phyloP scores from a whole-genome alignment of 1,140 invertebrate genomes.

The Popillia japonica region DNA sequence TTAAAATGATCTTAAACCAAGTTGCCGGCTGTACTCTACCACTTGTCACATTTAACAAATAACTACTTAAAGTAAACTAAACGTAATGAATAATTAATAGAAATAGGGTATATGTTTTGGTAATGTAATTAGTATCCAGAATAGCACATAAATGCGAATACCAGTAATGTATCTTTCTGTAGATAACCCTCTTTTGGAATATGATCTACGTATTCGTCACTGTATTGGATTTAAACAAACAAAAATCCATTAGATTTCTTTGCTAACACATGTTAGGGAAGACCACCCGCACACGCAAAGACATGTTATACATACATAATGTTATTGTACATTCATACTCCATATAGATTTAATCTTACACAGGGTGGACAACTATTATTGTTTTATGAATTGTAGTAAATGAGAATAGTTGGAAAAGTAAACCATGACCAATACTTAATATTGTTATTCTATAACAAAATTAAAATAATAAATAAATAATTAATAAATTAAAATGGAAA shows the following conservation, averaged over 20 bases:
- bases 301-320: conserved; percentile 2
- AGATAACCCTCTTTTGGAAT: conserved; percentile 31
- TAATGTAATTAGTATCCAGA: not conserved
- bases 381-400: no score
- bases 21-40: not conserved
- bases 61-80: no score
- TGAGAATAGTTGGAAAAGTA: no score
- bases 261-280: conserved; percentile 38
- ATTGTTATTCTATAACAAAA: no score
- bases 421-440: no score
- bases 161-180: conserved; percentile 1
- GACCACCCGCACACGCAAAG: conserved; percentile 37
- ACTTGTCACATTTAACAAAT: not conserved
- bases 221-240: conserved; percentile 41
- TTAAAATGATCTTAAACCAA: no score
- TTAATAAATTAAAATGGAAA: no score
- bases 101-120: no score
- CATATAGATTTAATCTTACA: not conserved
- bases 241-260: conserved; percentile 45
- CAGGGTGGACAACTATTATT: no score
- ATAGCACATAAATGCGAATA: not conserved
- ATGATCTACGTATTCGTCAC: conserved; percentile 24
- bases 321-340: not conserved
- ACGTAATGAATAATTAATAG: no score
- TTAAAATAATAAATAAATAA: no score